phyloP scores from a whole-genome alignment of 2,113 vertebrate genomes.

The Strix aluco region DNA sequence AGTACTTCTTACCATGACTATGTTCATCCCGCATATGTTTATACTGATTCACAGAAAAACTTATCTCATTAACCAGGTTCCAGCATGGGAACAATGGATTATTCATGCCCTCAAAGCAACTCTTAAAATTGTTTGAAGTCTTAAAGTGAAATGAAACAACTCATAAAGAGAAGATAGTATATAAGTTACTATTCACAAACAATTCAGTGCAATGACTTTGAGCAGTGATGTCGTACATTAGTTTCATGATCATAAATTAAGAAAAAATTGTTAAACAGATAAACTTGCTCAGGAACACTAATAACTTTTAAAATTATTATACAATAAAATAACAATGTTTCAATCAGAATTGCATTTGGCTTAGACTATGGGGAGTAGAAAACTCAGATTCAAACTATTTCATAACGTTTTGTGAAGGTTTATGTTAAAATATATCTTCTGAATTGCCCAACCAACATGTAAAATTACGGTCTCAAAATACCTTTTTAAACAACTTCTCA shows the following conservation, averaged over 20 bases:
- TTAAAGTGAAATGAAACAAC: neutral
- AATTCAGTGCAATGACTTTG: neutral
- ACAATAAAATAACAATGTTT: neutral
- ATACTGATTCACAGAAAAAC: neutral
- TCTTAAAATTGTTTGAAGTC: neutral
- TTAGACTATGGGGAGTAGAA: neutral
- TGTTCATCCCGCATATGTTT: neutral
- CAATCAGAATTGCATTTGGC: neutral
- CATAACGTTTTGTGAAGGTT: neutral
- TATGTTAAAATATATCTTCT: neutral
- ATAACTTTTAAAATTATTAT: neutral
- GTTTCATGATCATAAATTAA: neutral
- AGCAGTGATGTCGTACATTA: rapidly evolving
- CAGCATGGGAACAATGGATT: neutral
- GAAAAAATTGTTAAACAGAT: neutral
- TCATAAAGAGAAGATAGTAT: neutral
- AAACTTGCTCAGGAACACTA: neutral
- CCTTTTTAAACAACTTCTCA: neutral
- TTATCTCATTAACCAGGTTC: neutral
- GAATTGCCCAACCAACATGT: neutral
- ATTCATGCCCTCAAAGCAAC: neutral
- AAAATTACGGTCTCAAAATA: neutral
- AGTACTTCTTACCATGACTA: neutral
- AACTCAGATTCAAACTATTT: neutral
- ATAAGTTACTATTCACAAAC: neutral